phyloP scores from a whole-genome alignment of 2,113 vertebrate genomes.

The Coregonus clupeaformis region DNA sequence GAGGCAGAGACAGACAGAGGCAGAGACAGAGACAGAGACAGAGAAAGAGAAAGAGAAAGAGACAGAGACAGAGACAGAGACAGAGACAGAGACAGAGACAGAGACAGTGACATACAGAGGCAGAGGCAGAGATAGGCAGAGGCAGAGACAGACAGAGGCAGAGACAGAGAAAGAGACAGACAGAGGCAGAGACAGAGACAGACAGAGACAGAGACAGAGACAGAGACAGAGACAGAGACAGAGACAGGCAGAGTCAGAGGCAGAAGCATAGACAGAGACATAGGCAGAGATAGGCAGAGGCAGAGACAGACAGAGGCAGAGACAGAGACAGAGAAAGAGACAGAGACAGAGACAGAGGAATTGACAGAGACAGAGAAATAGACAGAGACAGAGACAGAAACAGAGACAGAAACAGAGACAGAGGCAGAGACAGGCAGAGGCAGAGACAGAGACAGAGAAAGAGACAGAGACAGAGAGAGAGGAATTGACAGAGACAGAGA shows the following conservation, averaged over 20 bases:
- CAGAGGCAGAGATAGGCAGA: conserved; percentile 3
- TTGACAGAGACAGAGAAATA: no score
- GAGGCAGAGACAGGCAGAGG: conserved; percentile 4
- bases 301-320: conserved; percentile 2
- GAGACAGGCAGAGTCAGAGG: no score
- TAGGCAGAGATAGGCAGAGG: no score
- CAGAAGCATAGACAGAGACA: conserved; percentile 8
- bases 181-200: no score
- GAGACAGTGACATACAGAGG: no score
- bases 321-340: conserved; percentile 7
- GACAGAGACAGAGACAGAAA: conserved; percentile 8
- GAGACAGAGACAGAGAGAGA: conserved; percentile 4
- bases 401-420: conserved; percentile 3
- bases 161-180: conserved; percentile 1
- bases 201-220: conserved; percentile 7
- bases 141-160: conserved; percentile 1
- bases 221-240: conserved; percentile 5
- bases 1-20: conserved; percentile 4
- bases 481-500: conserved; percentile 6
- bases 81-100: conserved; percentile 4
- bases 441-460: conserved; percentile 4
- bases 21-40: conserved; percentile 5
- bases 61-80: conserved; percentile 7
- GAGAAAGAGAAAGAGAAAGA: no score
- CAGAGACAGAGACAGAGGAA: conserved; percentile 2